These are phyloP conservation scores for Amia ocellicauda DNA, from an alignment of 2,113 vertebrate genomes.

Conservation along the genomic window DNA sequence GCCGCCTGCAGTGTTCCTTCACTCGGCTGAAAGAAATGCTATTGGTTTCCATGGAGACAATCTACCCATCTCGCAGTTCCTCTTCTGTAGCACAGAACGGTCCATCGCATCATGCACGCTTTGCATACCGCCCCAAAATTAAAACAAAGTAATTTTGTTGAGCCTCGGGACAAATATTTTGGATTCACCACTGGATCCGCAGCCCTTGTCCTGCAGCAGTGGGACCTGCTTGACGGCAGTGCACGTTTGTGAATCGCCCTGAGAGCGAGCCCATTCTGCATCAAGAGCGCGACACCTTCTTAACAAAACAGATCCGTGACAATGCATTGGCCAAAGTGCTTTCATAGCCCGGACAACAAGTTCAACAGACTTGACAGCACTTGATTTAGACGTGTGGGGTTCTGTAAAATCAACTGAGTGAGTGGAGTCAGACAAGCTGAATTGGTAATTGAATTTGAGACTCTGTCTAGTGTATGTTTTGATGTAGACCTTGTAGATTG, in stretches of 20 bases:
- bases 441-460: constrained; percentile 6
- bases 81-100: constrained; percentile 27
- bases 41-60: constrained; percentile 54
- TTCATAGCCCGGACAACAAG: not conserved
- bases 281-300: not conserved
- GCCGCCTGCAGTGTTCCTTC: constrained; percentile 16
- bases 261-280: not conserved
- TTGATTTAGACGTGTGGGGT: constrained; percentile 13
- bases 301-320: not conserved
- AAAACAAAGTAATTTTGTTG: constrained; percentile 17
- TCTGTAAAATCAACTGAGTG: not conserved
- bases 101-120: constrained; percentile 19
- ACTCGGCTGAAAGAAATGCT: constrained; percentile 41
- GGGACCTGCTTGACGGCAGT: too few relatives aligned
- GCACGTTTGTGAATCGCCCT: too few relatives aligned
- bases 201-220: too few relatives aligned
- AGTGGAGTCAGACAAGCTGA: not conserved
- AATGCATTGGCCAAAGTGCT: constrained; percentile 10
- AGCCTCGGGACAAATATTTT: constrained; percentile 13
- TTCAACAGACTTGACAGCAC: constrained; percentile 8
- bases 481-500: not conserved
- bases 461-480: not conserved
- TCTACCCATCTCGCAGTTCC: constrained; percentile 42
- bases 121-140: constrained; percentile 26
- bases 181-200: too few relatives aligned